Evolutionary conservation across 37 sponge, comb jelly and placozoan genomes (phyloP), one percentile per base, ranked within the genome.

Genomic region (Ephydatia muelleri): DNA sequence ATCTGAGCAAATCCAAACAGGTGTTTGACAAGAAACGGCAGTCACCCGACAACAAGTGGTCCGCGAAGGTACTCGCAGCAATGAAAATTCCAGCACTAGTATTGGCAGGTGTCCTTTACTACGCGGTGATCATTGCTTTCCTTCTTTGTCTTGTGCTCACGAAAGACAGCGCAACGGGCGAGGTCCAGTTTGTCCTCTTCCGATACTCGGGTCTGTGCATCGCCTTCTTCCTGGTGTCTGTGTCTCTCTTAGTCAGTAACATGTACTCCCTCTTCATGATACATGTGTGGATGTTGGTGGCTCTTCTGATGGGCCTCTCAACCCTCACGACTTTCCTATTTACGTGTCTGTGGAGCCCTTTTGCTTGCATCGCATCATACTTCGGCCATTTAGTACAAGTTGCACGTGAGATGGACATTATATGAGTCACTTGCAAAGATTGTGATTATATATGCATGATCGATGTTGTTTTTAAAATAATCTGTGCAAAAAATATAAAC

Each of bases 1-100:
- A 84, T 16, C 37, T 70, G 33, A 80, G 72, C 38, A 66, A 28
- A 21, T 80, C 84, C 23, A 78, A 89, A 38, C 48, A 79, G 35
- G 80, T 80, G 28, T 48, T 79, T 49, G 36, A 34, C 57, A 57
- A 11, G 57, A 57, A 57, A 57, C 9, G 16, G 57, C 6, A 57
- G 6, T 57, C 57, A 5, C 12, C 19, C 16, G 57, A 57, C 57
- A 57, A 57, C 57, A 57, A 57, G 57, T 57, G 57, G 57, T 16
- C 57, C 16, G 57, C 57, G 16, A 57, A 57, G 16, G 57, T 57
- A 21, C 16, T 57, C 16, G 57, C 57, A 57, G 57, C 57, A 13
- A 13, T 57, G 16, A 57, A 57, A 57, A 57, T 57, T 16, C 57
- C 57, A 16, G 0, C 16, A 11, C 57, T 57, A 21, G 57, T 57